Base-by-base conservation (phyloP, 2,888 invertebrate genomes). In the Ametastegia equiseti region DNA sequence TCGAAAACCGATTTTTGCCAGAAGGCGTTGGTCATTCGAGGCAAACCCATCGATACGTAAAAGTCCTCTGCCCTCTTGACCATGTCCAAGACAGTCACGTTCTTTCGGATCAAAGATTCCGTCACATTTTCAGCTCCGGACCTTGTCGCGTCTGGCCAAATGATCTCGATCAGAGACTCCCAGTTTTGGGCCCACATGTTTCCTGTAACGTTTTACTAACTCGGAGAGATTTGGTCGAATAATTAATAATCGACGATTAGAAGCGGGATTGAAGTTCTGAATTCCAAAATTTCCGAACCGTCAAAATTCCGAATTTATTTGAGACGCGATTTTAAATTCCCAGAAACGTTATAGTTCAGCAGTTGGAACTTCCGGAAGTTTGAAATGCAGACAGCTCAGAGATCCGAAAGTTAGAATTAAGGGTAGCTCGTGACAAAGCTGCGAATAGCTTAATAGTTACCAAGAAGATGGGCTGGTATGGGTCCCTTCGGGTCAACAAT, bases 101-200 rank as follows among this genome's bases (percentile, higher is more conserved):
- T 94, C 27, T 92, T 92, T 4, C 88, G 90, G 15, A 86, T 90
- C 42, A 95, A 92, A 69, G 93, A 92, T 7, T 92, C 88, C 77
- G 94, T 93, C 75, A 95, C 90, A 86, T 94, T 87, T 1, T 84
- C 80, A 82, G 91, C 89, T n/a, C n/a, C n/a, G 1, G 94, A 90
- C 4, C 90, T 90, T 54, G 92, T 88, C 4, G 88, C 85, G 13
- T 88, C 85, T 3, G 95, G 93, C 11, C 93, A 88, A 27, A 96
- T 93, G 0, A 95, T 86, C 83, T 94, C 93, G 0, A 93, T 88
- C 11, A 96, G 88, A 0, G 94, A 88, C 39, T 93, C 93, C 96
- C 96, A 96, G 81, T 94, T 94, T 88, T 96, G 95, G 0, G 94
- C 93, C 96, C 96, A 96, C 90, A 96, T 93, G 87, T 94, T 94